A percentile compares a stretch with the other conserved stretches of the same genome.
Evolutionary conservation across 2,113 vertebrate species (phyloP).

Genomic region (Sorex araneus): DNA sequence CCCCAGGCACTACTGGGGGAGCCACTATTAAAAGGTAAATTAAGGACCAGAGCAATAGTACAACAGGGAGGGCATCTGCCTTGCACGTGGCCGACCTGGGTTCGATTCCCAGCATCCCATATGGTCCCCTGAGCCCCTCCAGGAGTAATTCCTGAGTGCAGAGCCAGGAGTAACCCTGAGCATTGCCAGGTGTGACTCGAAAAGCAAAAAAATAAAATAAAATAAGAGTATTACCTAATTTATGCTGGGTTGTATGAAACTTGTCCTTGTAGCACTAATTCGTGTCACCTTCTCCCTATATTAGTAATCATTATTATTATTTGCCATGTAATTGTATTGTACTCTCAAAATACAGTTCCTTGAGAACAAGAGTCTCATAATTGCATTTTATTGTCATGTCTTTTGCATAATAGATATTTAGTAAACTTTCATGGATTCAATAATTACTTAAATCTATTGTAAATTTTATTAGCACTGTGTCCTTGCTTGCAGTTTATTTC

Average conservation of each 20-base stretch:
- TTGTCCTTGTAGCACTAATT: neutral
- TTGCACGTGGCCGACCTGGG: no score
- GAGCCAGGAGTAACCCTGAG: no score
- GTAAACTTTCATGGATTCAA: conserved; percentile 32
- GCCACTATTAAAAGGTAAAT: no score
- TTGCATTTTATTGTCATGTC: neutral
- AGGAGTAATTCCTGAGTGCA: no score
- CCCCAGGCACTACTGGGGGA: no score
- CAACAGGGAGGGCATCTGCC: no score
- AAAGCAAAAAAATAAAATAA: no score
- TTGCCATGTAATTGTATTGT: conserved; percentile 14
- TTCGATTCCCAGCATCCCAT: no score
- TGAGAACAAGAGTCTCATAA: neutral
- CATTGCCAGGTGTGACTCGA: no score
- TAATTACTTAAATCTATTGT: conserved; percentile 17
- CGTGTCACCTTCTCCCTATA: neutral
- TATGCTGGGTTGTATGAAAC: neutral
- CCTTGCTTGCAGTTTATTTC: conserved; percentile 57
- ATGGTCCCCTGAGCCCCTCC: no score
- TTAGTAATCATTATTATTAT: neutral
- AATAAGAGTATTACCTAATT: neutral
- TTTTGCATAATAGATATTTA: neutral
- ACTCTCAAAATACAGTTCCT: neutral
- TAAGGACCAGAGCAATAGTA: no score
- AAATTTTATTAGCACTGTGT: conserved; percentile 39